Evolutionary conservation across 1,140 invertebrate species (phyloP), one percentile per base, ranked within the genome.

Genomic region (Drosophila lini): DNA sequence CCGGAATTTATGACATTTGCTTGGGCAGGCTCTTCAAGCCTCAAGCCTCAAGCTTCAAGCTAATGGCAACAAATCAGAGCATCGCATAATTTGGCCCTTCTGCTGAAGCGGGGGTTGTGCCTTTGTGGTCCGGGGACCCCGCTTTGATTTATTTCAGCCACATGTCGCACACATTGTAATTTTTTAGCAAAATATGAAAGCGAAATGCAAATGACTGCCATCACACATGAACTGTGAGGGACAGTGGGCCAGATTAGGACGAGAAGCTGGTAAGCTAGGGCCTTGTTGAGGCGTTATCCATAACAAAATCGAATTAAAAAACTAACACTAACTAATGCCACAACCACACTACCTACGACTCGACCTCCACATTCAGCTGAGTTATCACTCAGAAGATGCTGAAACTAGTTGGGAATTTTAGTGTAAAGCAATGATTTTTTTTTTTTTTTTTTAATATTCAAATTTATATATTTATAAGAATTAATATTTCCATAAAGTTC

Each of bases 141-240:
- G 34, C 47, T 45, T 81, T 85, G 82, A 85, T 85, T 85, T 85
- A 85, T 85, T 86, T 86, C 57, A 62, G 73, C 82, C 77, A 86
- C 64, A 86, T 85, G 82, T 86, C 81, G 79, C 78, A 85, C 78
- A 86, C 78, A 71, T 78, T 86, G 65, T 78, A 70, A 81, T 84
- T 81, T 81, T 69, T 60, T 67, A 74, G 32, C 61, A 58, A 81
- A 85, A 78, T 85, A 81, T 85, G 81, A 55, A 78, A 64, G 52
- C 70, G 73, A 78, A 74, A 85, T 75, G 78, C 78, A 86, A 81
- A 85, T 84, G 77, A 67, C 60, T 63, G 59, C 32, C 65, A 75
- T 47, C 44, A 57, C 59, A 69, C 65, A 84, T 68, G 65, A 69
- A 69, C 65, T 69, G 65, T 15, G 11, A 5, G 34, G 25, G 1